These are phyloP conservation scores for Bolinopsis microptera DNA, from an alignment of 37 sponge, comb jelly and placozoan genomes.

Conservation along the genomic window DNA sequence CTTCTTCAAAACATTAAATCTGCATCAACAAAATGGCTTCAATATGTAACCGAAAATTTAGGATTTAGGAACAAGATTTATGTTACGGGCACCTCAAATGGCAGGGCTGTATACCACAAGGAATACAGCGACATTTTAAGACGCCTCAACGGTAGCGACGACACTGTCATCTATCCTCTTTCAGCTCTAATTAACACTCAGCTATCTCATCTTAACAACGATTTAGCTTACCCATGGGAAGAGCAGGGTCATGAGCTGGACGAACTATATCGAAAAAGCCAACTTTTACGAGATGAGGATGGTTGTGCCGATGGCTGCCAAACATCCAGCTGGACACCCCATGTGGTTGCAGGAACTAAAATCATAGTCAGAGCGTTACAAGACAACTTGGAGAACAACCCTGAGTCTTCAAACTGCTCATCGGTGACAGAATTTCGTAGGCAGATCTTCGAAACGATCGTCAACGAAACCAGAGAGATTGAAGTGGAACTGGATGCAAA, in stretches of 20 bases:
- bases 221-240: neutral
- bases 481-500: neutral
- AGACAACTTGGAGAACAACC: neutral
- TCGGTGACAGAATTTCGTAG: neutral
- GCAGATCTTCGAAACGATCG: neutral
- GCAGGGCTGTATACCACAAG: neutral
- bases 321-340: neutral
- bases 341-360: neutral
- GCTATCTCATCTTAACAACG: neutral
- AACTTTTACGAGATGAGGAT: too few relatives aligned
- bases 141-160: neutral
- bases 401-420: neutral
- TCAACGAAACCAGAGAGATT: neutral
- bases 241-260: neutral
- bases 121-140: neutral
- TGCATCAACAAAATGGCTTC: neutral
- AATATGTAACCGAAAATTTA: neutral
- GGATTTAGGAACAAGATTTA: neutral
- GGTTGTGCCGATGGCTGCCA: neutral
- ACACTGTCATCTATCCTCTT: neutral
- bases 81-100: neutral
- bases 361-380: neutral
- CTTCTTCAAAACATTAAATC: neutral
- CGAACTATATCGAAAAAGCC: neutral
- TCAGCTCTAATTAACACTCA: neutral